Evolutionary conservation across 2,113 vertebrate species (phyloP), one percentile per base, ranked within the genome.

Genomic region (Ginglymostoma cirratum): DNA sequence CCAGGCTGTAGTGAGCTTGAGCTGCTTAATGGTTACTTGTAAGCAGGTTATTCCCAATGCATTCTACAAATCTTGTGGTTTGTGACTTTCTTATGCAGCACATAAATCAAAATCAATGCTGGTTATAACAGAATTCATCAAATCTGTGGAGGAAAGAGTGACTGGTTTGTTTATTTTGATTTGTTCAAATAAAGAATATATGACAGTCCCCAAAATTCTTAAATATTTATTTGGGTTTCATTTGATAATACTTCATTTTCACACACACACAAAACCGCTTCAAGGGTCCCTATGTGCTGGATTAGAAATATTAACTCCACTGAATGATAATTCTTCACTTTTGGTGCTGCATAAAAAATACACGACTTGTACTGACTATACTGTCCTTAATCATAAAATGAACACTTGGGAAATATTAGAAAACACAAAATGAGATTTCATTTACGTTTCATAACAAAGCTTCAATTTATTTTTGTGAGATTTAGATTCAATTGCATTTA

Each of bases 91-190:
- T 90, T 38, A 38, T 66, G 1, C 34, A 10, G 61, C 34, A 93
- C 61, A 66, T 67, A 66, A 66, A 93, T 93, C 89, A 93, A 93
- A 93, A n/a, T 93, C 89, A 92, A 66, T 66, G 89, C 17, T 65
- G 34, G 34, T 66, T 93, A 38, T 93, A 93, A 19, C 61, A 23
- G 38, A 93, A 93, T 38, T n/a, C 66, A 66, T 93, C 89, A 5
- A 21, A 19, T 66, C 65, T 65, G 19, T 38, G 61, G 17, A 67
- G 61, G 61, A n/a, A 93, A 8, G 17, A n/a, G 61, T 38, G 61
- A 93, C 89, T 67, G 61, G 61, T 93, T 93, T 66, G 61, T 93
- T 93, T 93, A 93, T 34, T 38, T 93, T 38, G 89, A 65, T 90
- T 90, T 61, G 10, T 34, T 90, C 52, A 61, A 90, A 90, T 61